Evolutionary conservation across 2,888 invertebrate species (phyloP).

Genomic region (Entomobrya proxima): DNA sequence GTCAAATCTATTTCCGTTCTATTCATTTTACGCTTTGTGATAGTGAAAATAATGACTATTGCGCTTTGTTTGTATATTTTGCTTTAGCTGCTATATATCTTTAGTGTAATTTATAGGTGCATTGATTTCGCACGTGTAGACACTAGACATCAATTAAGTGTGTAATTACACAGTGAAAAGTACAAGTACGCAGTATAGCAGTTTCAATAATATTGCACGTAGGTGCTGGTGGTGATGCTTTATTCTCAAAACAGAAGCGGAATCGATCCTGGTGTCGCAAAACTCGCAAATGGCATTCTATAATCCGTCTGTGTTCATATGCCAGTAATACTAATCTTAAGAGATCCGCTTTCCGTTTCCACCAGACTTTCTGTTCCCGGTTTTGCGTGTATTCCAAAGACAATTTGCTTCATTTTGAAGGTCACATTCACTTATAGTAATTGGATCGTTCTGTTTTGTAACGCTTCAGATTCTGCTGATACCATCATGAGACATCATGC

Average conservation of each 20-base stretch:
- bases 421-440: slow-evolving; percentile 58
- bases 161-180: no score
- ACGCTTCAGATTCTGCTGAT: not conserved
- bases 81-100: not conserved
- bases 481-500: not conserved
- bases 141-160: not conserved
- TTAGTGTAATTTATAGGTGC: slow-evolving; percentile 10
- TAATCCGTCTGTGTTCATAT: not conserved
- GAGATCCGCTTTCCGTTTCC: slow-evolving; percentile 27
- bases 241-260: no score
- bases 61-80: no score
- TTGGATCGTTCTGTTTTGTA: slow-evolving; percentile 33
- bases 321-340: not conserved
- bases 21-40: slow-evolving; percentile 9
- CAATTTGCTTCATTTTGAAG: slow-evolving; percentile 45
- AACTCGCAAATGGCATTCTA: not conserved
- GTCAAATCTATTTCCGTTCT: slow-evolving; percentile 6
- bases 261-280: not conserved
- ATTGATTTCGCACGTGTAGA: slow-evolving; percentile 35
- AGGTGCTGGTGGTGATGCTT: no score
- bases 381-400: not conserved
- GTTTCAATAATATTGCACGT: no score
- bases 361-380: slow-evolving; percentile 58
- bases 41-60: not conserved
- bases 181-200: no score